These are phyloP conservation scores for Planiliza haematocheilus DNA, from an alignment of 2,113 vertebrate species.

Conservation along the genomic window DNA sequence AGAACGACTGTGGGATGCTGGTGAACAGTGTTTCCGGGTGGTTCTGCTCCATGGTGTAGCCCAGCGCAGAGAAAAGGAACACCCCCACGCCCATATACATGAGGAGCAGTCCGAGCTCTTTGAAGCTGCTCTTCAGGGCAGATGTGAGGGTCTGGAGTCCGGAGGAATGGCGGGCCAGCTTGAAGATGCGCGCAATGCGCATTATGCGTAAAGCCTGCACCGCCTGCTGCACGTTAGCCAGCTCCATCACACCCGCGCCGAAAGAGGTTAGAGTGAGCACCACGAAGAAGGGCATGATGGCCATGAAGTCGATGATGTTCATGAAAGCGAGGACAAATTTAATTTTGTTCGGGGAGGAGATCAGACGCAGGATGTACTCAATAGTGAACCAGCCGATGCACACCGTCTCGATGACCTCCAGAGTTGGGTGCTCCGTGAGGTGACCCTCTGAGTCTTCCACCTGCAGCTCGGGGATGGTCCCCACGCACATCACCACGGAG, in stretches of 20 bases:
- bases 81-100: slow-evolving; percentile 98
- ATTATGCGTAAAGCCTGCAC: slow-evolving; percentile 96
- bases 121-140: slow-evolving; percentile 95
- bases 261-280: slow-evolving; percentile 91
- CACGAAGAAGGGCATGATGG: slow-evolving; percentile 96
- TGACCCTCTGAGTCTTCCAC: slow-evolving; percentile 88
- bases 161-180: slow-evolving; percentile 94
- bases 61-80: slow-evolving; percentile 96
- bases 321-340: slow-evolving; percentile 93
- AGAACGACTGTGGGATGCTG: slow-evolving; percentile 98
- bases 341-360: slow-evolving; percentile 91
- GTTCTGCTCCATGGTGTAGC: slow-evolving; percentile 97
- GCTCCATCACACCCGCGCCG: slow-evolving; percentile 91
- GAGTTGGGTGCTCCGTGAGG: slow-evolving; percentile 89
- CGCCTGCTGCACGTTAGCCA: slow-evolving; percentile 95
- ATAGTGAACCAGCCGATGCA: slow-evolving; percentile 98
- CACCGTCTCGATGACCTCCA: slow-evolving; percentile 94
- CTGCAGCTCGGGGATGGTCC: slow-evolving; percentile 95
- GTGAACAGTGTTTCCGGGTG: slow-evolving; percentile 97
- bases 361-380: slow-evolving; percentile 91
- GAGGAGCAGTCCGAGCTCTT: slow-evolving; percentile 94
- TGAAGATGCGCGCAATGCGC: slow-evolving; percentile 96
- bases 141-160: slow-evolving; percentile 97
- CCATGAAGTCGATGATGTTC: slow-evolving; percentile 96
- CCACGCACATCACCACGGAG: slow-evolving; percentile 94